Conservation (phyloP, 1,140 invertebrate genomes). For the Anastrepha ludens region DNA sequence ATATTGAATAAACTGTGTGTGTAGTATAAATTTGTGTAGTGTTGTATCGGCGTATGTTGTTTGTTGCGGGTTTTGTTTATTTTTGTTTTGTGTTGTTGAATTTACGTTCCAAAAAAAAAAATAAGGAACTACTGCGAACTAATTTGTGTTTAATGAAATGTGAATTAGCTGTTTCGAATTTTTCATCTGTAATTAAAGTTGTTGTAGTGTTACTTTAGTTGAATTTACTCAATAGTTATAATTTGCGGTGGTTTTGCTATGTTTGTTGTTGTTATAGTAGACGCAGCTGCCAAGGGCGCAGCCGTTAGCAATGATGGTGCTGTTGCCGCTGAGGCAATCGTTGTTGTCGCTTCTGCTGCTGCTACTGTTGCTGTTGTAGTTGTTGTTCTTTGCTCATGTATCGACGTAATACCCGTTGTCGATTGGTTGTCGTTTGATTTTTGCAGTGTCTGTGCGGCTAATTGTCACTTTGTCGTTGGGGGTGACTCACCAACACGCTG, state of each 20-base stretch:
- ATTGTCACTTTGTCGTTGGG: constrained; percentile 74
- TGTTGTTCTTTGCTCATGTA: constrained; percentile 54
- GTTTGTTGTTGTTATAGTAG: constrained; percentile 56
- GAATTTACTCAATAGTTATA: constrained; percentile 70
- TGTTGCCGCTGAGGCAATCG: constrained; percentile 55
- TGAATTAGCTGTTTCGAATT: background rate
- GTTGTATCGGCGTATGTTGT: background rate
- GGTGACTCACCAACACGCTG: constrained; percentile 78
- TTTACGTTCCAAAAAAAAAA: background rate
- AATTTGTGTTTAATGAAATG: background rate
- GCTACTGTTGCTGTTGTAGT: constrained; percentile 55
- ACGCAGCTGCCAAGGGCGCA: constrained; percentile 55
- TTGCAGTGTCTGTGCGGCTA: constrained; percentile 74
- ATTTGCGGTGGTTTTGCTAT: constrained; percentile 72
- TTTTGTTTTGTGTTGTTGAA: background rate
- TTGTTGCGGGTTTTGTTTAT: too few relatives aligned
- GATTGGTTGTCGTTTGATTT: constrained; percentile 60
- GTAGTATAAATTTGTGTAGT: constrained; percentile 17
- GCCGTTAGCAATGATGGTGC: constrained; percentile 52
- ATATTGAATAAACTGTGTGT: background rate
- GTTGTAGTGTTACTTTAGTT: constrained; percentile 56
- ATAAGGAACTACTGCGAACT: background rate
- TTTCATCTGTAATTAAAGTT: constrained; percentile 37
- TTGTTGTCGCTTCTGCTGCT: background rate
- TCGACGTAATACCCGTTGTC: constrained; percentile 65